These are phyloP conservation scores for Ginglymostoma cirratum DNA, from an alignment of 2,113 vertebrate species.

Conservation along the genomic window DNA sequence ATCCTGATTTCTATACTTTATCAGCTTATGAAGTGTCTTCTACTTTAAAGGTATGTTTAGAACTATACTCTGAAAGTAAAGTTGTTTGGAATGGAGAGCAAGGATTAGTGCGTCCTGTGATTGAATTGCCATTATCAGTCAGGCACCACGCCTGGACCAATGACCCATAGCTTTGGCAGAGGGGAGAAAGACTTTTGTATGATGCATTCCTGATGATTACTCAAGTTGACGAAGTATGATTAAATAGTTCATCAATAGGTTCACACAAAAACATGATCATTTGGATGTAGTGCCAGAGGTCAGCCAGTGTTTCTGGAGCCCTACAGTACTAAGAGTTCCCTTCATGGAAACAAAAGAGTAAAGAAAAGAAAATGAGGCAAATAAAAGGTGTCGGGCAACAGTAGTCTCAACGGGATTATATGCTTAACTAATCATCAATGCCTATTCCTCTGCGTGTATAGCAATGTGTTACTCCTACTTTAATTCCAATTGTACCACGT, in stretches of 20 bases:
- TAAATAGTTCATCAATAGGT: background rate
- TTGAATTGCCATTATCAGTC: background rate
- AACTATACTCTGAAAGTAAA: background rate
- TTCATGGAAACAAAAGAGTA: background rate
- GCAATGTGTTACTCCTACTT: background rate
- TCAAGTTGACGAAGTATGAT: background rate
- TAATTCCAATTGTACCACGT: background rate
- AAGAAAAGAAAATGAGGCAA: background rate
- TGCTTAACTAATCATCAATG: background rate
- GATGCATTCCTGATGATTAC: background rate
- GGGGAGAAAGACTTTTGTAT: background rate
- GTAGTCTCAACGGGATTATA: background rate
- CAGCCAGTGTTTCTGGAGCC: background rate
- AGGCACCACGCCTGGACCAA: background rate
- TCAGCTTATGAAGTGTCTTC: background rate
- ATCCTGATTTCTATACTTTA: background rate
- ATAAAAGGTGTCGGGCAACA: background rate
- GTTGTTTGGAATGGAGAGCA: background rate
- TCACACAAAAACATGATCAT: background rate
- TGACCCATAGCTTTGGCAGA: background rate
- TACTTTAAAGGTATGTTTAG: background rate
- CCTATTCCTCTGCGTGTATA: background rate
- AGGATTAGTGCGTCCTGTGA: background rate
- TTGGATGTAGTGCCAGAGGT: background rate
- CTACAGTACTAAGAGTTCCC: background rate